These are phyloP conservation scores for Oxyruncus cristatus DNA, from an alignment of 2,113 vertebrate species.

Conservation along the genomic window DNA sequence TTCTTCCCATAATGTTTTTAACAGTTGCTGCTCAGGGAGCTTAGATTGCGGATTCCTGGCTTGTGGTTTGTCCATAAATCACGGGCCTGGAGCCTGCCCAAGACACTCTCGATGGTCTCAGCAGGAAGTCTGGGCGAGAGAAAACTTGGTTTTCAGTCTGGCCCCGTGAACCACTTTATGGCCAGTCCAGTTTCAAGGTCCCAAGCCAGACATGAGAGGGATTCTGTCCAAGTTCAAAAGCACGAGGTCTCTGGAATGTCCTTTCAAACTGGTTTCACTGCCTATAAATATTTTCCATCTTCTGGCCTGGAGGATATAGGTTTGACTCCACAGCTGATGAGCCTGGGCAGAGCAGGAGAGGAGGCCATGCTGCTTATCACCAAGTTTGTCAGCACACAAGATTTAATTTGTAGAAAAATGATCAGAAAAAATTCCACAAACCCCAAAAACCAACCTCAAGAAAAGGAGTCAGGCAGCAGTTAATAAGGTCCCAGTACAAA, in stretches of 20 bases:
- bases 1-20: slow-evolving; percentile 61
- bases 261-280: slow-evolving; percentile 45
- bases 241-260: slow-evolving; percentile 21
- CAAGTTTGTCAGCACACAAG: not conserved
- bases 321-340: slow-evolving; percentile 8
- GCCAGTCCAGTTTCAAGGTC: not conserved
- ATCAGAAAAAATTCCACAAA: not conserved
- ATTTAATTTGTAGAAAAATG: not conserved
- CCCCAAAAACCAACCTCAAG: not conserved
- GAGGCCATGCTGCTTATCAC: not conserved
- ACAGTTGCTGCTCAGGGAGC: slow-evolving; percentile 59
- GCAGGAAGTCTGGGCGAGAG: slow-evolving; percentile 48
- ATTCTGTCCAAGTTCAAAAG: slow-evolving; percentile 27
- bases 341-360: not conserved
- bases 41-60: slow-evolving; percentile 62
- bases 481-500: not conserved
- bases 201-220: not conserved
- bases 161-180: slow-evolving; percentile 18
- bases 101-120: slow-evolving; percentile 29
- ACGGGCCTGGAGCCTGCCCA: slow-evolving; percentile 49
- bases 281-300: slow-evolving; percentile 44
- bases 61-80: slow-evolving; percentile 56
- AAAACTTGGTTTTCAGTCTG: slow-evolving; percentile 44
- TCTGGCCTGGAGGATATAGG: not conserved
- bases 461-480: not conserved